phyloP scores from a whole-genome alignment of 1,140 invertebrate species.

The Rhyzopertha dominica region DNA sequence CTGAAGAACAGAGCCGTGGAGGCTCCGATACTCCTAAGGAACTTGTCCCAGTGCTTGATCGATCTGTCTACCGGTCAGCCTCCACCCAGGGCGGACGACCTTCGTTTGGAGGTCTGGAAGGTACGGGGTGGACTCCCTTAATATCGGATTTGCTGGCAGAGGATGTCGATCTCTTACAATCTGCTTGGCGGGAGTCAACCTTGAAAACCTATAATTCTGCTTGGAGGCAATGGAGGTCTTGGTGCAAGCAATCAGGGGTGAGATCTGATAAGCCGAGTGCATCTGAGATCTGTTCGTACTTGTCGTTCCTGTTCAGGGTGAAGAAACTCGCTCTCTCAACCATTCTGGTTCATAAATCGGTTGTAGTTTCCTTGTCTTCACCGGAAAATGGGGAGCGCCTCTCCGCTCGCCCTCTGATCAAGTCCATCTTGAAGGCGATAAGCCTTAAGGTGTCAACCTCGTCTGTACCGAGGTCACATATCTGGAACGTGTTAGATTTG shows the following conservation, averaged over 20 bases:
- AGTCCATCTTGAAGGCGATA: not conserved
- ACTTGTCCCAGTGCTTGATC: slow-evolving; percentile 1
- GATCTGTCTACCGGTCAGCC: slow-evolving; percentile 1
- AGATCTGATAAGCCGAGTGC: no score
- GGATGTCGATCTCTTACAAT: slow-evolving; percentile 1
- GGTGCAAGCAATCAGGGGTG: slow-evolving; percentile 2
- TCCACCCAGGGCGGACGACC: not conserved
- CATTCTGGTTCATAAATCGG: no score
- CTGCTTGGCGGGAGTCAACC: slow-evolving; percentile 1
- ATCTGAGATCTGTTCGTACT: no score
- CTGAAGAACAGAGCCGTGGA: not conserved
- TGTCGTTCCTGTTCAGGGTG: no score
- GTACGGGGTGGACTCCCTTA: not conserved
- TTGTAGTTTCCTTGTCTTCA: no score
- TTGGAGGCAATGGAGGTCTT: not conserved
- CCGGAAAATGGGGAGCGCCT: no score
- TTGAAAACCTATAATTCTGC: not conserved
- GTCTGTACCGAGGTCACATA: no score
- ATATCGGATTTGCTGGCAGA: not conserved
- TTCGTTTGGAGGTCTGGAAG: not conserved
- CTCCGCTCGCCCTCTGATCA: no score
- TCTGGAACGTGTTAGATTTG: no score
- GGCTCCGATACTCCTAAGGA: slow-evolving; percentile 1
- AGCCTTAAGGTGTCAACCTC: not conserved
- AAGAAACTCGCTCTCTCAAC: no score